Evolutionary conservation across 2,888 invertebrate species (phyloP), one percentile per base, ranked within the genome.

Genomic region (Drosophila sordidula): DNA sequence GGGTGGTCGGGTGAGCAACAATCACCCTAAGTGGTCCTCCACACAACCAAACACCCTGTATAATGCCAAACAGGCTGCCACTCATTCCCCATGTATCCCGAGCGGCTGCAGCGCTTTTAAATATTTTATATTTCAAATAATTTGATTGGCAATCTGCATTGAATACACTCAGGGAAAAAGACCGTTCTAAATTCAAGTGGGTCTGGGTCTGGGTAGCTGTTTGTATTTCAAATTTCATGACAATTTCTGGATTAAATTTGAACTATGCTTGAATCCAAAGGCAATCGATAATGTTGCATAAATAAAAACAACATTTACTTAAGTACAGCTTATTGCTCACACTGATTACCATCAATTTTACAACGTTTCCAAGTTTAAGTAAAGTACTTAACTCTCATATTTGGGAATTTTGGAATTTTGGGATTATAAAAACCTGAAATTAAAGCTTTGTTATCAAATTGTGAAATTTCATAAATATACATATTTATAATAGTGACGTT

Each of bases 41-140:
- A 55, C 6, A 6, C 8, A 55, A 49, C 0, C 16, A 12, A 32
- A 44, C 54, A 70, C 59, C 67, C 58, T 61, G 44, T 64, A 26
- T 29, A 14, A 5, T 6, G 25, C 26, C 64, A 25, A 14, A 11
- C 36, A 34, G 16, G 47, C n/a, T 50, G 45, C 49, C 62, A 32
- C 65, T 63, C 75, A 38, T 26, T 52, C 38, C 38, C 47, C 38
- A 45, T 25, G 44, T 11, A 46, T 44, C 26, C 44, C 12, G 2
- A 63, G 57, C 26, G 46, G 57, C 61, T 81, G 81, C 82, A 80
- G 51, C 26, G 49, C 78, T 55, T 74, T 80, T 84, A 74, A 84
- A 84, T 84, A 75, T 74, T 85, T 87, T 65, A 84, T 87, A 69
- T 69, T 32, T 70, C 55, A 78, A 84, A 87, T 84, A 85, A 84